These are phyloP conservation scores for Eulemur albifrons DNA, from an alignment of 2,797 vertebrate species.

Conservation along the genomic window DNA sequence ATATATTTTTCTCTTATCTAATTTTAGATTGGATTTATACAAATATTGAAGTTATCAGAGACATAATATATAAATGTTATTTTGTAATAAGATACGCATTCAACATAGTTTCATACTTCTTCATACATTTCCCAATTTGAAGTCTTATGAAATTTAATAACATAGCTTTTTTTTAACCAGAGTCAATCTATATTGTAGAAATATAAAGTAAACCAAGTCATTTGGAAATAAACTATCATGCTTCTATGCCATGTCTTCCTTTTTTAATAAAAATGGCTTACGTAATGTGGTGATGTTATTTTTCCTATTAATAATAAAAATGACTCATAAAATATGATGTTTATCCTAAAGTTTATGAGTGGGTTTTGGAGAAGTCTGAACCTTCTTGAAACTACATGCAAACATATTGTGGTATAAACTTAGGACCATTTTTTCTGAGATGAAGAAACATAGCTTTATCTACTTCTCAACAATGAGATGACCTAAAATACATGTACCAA, in stretches of 20 bases:
- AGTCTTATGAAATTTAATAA: not conserved
- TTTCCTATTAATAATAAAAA: not conserved
- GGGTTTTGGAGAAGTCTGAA: not conserved
- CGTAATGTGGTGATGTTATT: not conserved
- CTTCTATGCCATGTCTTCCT: not conserved
- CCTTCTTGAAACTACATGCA: not conserved
- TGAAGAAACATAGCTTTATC: not conserved
- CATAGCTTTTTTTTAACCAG: not conserved
- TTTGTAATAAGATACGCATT: not conserved
- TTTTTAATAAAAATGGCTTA: not conserved
- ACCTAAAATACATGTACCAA: not conserved
- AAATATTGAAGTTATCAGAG: not conserved
- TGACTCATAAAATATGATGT: not conserved
- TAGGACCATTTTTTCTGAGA: not conserved
- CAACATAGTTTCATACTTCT: not conserved
- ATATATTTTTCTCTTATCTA: not conserved
- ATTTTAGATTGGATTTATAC: not conserved
- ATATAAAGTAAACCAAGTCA: not conserved
- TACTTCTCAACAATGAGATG: not conserved
- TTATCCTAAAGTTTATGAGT: not conserved
- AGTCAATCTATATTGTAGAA: not conserved
- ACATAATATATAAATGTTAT: not conserved
- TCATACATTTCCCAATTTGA: not conserved
- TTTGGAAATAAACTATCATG: conserved; percentile 1
- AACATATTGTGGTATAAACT: not conserved